Conservation (phyloP, 2,888 invertebrate species). For the Mechanitis messenoides region DNA sequence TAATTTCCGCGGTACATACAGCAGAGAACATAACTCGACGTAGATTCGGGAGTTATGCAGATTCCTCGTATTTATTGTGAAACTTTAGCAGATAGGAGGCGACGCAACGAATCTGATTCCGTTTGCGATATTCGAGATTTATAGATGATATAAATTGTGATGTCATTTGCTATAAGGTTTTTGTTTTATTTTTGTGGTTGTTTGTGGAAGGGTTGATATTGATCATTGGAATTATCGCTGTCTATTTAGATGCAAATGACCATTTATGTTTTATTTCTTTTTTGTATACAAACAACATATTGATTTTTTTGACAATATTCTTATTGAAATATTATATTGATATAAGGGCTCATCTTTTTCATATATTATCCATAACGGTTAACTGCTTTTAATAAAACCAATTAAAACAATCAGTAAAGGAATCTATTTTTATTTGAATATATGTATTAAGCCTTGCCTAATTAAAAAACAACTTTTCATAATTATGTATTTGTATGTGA, state of each 20-base stretch:
- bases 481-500: no score
- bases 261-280: not conserved
- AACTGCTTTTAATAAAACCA: no score
- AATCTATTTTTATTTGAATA: no score
- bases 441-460: no score
- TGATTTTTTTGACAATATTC: not conserved
- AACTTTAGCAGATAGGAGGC: slow-evolving; percentile 72
- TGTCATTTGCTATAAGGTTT: slow-evolving; percentile 20
- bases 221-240: slow-evolving; percentile 10
- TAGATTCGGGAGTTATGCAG: slow-evolving; percentile 69
- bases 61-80: slow-evolving; percentile 71
- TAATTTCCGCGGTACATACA: slow-evolving; percentile 47
- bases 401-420: no score
- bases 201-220: slow-evolving; percentile 13
- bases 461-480: no score
- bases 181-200: slow-evolving; percentile 10
- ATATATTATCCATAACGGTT: no score
- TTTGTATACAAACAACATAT: not conserved
- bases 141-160: slow-evolving; percentile 51
- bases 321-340: not conserved
- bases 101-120: slow-evolving; percentile 74
- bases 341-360: no score
- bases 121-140: slow-evolving; percentile 63
- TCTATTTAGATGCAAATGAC: not conserved
- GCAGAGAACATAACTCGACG: slow-evolving; percentile 49